Evolutionary conservation across 2,888 invertebrate species (phyloP).

Genomic region (Tuberolachnus salignus): DNA sequence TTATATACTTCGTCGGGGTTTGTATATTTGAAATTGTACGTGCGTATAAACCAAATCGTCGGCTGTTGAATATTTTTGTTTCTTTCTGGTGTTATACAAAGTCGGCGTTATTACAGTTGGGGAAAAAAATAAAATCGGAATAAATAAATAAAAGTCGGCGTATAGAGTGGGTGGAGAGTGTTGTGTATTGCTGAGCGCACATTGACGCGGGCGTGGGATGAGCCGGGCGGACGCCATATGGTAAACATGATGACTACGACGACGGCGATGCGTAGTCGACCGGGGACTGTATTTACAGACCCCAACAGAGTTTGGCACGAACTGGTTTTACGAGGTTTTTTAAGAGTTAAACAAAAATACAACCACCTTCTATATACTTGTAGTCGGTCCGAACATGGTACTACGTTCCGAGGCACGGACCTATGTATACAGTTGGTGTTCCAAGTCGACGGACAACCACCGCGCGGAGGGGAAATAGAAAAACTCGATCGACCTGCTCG

Average conservation of each 20-base stretch:
- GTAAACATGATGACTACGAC: conserved; percentile 4
- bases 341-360: too few species aligned
- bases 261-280: not conserved
- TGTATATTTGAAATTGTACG: not conserved
- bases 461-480: too few species aligned
- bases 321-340: too few species aligned
- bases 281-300: conserved; percentile 23
- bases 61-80: too few species aligned
- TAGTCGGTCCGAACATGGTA: too few species aligned
- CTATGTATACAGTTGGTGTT: too few species aligned
- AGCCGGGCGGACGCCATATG: conserved; percentile 29
- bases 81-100: not conserved
- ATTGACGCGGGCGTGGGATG: conserved; percentile 36
- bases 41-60: conserved; percentile 26
- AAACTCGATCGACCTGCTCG: too few species aligned
- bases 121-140: not conserved
- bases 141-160: not conserved
- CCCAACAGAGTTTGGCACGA: too few species aligned
- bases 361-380: too few species aligned
- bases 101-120: not conserved
- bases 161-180: not conserved
- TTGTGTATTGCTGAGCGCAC: not conserved
- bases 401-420: too few species aligned
- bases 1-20: conserved; percentile 5
- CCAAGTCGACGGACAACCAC: too few species aligned